Evolutionary conservation across 2,797 vertebrate species (phyloP), one percentile per base, ranked within the genome.

Genomic region (Eulemur coronatus): DNA sequence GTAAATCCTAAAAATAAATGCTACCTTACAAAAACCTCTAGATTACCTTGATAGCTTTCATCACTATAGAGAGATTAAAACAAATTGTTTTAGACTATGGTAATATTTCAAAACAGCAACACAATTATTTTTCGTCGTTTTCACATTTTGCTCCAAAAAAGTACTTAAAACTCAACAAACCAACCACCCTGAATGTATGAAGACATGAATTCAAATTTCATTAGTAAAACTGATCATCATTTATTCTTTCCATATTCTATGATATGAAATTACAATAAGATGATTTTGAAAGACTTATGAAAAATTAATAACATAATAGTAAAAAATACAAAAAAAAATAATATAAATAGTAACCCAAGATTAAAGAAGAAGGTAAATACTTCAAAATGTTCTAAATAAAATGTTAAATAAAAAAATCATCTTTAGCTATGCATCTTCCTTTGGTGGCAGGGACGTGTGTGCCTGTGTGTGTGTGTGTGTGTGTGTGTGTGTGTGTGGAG

Each of bases 241-340:
- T 48, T 82, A 35, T 63, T 30, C 63, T 24, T 52, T 73, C 59
- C 30, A 46, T 57, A 63, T 11, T 69, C 67, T 82, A 55, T 59
- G 46, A 63, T 22, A 87, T 76, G 30, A 92, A 94, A 86, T 84
- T 30, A 87, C 41, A 93, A 4, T 55, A 70, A 41, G 7, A 20
- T 59, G 92, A 75, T 79, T 82, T 50, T 87, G 46, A 81, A 92
- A 90, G n/a, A 57, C 20, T 33, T 76, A 2, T 73, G 48, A 76
- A 96, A 80, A 50, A 89, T 11, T 24, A 69, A 67, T 17, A 10
- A 79, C 28, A 28, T 82, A 55, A 43, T 5, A 87, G 14, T 61
- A 73, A 96, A 97, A 93, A 48, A 61, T 10, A 7, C 50, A 70
- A 84, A 87, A 79, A 72, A 78, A 48, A 86, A 72, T 22, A 82